A percentile compares a stretch with the other conserved stretches of the same genome.
Conservation (phyloP, 30 jellyfish, hydroid and myxozoan species). For the Cassiopea andromeda region DNA sequence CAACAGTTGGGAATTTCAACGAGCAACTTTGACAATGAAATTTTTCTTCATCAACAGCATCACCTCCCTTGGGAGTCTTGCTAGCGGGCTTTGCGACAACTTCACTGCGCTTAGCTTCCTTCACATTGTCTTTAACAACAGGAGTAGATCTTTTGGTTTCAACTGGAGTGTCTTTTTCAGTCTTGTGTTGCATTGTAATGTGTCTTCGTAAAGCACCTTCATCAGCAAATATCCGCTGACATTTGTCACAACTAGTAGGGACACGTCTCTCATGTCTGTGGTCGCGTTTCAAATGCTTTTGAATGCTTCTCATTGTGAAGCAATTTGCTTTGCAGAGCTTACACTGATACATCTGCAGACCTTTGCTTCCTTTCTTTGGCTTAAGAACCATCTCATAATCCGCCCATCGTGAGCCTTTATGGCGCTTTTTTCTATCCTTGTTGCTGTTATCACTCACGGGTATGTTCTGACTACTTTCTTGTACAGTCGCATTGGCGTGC, state of each 20-base stretch:
- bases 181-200: constrained; percentile 10
- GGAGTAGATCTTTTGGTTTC: background rate
- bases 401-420: background rate
- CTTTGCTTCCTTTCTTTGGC: constrained; percentile 11
- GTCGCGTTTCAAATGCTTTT: constrained; percentile 1
- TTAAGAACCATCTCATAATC: constrained; percentile 1
- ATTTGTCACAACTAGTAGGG: background rate
- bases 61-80: too few relatives aligned
- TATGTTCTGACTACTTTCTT: background rate
- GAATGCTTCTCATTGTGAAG: constrained; percentile 24
- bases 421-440: background rate
- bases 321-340: constrained; percentile 17
- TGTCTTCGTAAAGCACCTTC: constrained; percentile 14
- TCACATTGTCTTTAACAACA: background rate
- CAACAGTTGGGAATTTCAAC: background rate
- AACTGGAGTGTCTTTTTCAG: background rate
- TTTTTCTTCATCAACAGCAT: background rate
- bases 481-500: background rate
- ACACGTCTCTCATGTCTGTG: background rate
- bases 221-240: background rate
- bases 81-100: too few relatives aligned
- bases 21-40: constrained; percentile 41
- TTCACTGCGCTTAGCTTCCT: too few relatives aligned
- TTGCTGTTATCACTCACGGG: background rate
- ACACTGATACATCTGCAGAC: constrained; percentile 41